These are phyloP conservation scores for Zaprionus ghesquierei DNA, from an alignment of 1,140 invertebrate species.

Conservation along the genomic window DNA sequence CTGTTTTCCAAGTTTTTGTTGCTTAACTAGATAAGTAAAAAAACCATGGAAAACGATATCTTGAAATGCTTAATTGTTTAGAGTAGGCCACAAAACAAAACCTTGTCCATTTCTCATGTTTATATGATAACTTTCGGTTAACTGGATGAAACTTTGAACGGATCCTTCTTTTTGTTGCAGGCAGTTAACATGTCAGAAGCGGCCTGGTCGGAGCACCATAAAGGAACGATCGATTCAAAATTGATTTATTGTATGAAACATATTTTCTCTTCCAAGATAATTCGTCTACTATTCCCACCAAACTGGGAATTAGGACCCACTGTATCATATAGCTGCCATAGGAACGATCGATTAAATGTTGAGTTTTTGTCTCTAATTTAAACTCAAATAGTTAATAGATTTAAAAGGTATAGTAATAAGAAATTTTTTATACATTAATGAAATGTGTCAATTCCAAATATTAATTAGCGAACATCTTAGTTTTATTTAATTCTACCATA, in stretches of 20 bases:
- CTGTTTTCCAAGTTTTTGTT: too few relatives aligned
- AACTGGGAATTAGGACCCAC: neutral
- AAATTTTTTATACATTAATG: neutral
- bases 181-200: slow-evolving; percentile 1
- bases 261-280: neutral
- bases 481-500: neutral
- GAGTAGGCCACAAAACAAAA: neutral
- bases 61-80: neutral
- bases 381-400: neutral
- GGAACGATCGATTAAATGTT: neutral
- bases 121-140: neutral
- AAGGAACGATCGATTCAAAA: slow-evolving; percentile 1
- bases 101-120: neutral
- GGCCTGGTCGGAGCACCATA: neutral
- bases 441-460: neutral
- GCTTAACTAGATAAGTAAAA: neutral
- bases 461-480: neutral
- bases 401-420: neutral
- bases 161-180: neutral
- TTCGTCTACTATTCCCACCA: neutral
- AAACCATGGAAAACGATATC: neutral
- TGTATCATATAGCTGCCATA: slow-evolving; percentile 3
- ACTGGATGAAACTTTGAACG: slow-evolving; percentile 1
- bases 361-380: neutral
- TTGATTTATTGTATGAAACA: neutral